Conservation (phyloP, 2,888 invertebrate species). For the Helicoverpa assulta region DNA sequence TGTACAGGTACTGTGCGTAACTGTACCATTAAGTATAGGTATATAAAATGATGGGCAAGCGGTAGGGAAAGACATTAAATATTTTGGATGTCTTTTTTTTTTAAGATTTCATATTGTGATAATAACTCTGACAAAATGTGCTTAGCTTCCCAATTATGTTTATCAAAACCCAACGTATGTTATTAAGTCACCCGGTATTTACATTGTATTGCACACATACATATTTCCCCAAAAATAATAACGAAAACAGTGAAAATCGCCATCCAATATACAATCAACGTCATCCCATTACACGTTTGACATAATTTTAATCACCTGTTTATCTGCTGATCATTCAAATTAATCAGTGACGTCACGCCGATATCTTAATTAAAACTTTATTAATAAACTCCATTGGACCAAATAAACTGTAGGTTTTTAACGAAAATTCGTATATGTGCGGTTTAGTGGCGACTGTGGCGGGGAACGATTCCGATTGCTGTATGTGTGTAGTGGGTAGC, state of each 20-base stretch:
- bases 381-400: conserved; percentile 81
- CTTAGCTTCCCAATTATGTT: background rate
- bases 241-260: conserved; percentile 16
- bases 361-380: conserved; percentile 88
- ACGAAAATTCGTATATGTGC: conserved; percentile 68
- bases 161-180: background rate
- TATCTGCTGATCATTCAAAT: conserved; percentile 82
- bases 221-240: conserved; percentile 14
- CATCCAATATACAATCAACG: conserved; percentile 41
- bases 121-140: too few species aligned
- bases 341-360: conserved; percentile 80
- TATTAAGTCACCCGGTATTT: too few species aligned
- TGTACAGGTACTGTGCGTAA: too few species aligned
- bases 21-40: too few species aligned
- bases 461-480: background rate
- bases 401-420: conserved; percentile 84
- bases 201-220: background rate
- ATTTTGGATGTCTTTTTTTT: too few species aligned
- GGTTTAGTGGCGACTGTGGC: conserved; percentile 58
- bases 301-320: conserved; percentile 83
- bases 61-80: too few species aligned
- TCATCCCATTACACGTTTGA: conserved; percentile 67
- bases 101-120: too few species aligned
- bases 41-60: too few species aligned
- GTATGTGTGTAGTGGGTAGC: background rate